Evolutionary conservation across 2,888 invertebrate genomes (phyloP), one percentile per base, ranked within the genome.

Genomic region (Scaptomyza reducta): DNA sequence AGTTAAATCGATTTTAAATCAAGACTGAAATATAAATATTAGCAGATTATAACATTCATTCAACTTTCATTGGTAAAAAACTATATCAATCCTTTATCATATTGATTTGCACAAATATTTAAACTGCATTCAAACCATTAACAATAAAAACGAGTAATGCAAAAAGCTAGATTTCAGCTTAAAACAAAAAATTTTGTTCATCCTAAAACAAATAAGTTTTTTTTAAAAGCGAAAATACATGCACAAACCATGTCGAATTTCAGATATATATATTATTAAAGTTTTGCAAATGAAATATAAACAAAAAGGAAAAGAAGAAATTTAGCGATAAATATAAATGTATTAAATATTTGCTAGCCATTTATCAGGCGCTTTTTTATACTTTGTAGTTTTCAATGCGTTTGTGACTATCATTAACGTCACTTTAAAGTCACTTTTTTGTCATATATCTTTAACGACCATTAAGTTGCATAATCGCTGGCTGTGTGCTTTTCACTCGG

Each of bases 391-490:
- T 51, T 13, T 53, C 10, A 41, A 40, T 44, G 44, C 16, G 5
- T 57, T 25, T 41, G 56, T 22, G 40, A 16, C 50, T 41, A 72
- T 71, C 66, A 72, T 71, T 71, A 71, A 50, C 54, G 61, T 66
- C 58, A 35, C 33, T 58, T 46, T 27, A 46, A 57, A 61, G 54
- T 55, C 45, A 62, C 16, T 41, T 72, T 44, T 62, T 35, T 66
- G 65, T 57, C 65, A 71, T 72, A 71, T 40, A 40, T 40, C 63
- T 73, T 49, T 16, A 45, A 53, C 49, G 45, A 53, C 73, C 67
- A 63, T 72, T 72, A 62, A 58, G 62, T 72, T 72, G 62, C 70
- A 70, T 55, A 58, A 51, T 63, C 58, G 45, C 41, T 58, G n/a
- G 7, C 33, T 35, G 6, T 6, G 5, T n/a, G 9, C 3, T 9